Evolutionary conservation across 2,113 vertebrate genomes (phyloP).

Genomic region (Tilapia sparmanii): DNA sequence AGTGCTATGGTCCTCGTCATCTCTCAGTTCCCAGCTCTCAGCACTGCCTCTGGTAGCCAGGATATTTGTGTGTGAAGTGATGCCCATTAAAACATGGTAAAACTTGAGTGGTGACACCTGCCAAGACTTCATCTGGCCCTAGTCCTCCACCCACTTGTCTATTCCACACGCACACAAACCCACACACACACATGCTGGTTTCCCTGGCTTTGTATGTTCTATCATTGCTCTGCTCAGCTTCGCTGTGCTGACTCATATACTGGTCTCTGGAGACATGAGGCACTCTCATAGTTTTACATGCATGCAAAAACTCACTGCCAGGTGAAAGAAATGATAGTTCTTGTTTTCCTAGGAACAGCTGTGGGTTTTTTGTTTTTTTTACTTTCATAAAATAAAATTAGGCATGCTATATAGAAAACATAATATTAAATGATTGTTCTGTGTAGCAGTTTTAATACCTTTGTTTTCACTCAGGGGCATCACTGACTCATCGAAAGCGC

Average conservation of each 20-base stretch:
- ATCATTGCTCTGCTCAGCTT: slow-evolving; percentile 34
- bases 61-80: slow-evolving; percentile 60
- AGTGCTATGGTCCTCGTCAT: slow-evolving; percentile 38
- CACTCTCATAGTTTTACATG: slow-evolving; percentile 48
- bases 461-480: slow-evolving; percentile 47
- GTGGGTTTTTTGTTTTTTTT: background rate
- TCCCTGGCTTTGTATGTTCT: slow-evolving; percentile 23
- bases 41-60: slow-evolving; percentile 60
- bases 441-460: slow-evolving; percentile 20
- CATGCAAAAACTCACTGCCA: slow-evolving; percentile 35
- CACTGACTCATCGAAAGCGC: slow-evolving; percentile 37
- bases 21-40: slow-evolving; percentile 53
- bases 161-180: background rate
- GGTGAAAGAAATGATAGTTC: slow-evolving; percentile 45
- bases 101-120: slow-evolving; percentile 62
- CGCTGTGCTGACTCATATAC: slow-evolving; percentile 60
- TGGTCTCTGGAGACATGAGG: slow-evolving; percentile 50
- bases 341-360: slow-evolving; percentile 46
- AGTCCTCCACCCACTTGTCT: slow-evolving; percentile 44
- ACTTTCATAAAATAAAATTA: slow-evolving; percentile 48
- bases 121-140: slow-evolving; percentile 62
- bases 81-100: slow-evolving; percentile 65
- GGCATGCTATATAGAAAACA: slow-evolving; percentile 33
- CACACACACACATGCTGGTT: background rate
- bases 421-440: slow-evolving; percentile 28